Conservation (phyloP, 2,113 vertebrate genomes). For the Callospermophilus lateralis region DNA sequence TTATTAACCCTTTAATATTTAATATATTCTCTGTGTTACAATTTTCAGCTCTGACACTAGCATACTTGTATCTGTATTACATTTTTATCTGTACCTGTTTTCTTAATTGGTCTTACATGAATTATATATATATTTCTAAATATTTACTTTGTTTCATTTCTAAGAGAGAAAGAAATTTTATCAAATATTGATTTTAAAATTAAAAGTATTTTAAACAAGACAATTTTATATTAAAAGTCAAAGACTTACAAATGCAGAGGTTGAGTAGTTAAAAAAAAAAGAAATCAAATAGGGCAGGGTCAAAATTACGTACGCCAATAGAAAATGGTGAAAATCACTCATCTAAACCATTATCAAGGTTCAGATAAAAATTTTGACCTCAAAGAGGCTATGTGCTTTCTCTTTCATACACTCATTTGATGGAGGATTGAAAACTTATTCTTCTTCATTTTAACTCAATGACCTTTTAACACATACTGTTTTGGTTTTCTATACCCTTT, state of each 20-base stretch:
- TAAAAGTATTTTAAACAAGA: background rate
- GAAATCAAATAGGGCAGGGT: background rate
- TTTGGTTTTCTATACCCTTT: background rate
- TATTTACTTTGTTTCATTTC: background rate
- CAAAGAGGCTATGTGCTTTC: background rate
- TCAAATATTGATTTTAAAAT: background rate
- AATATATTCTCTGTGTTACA: background rate
- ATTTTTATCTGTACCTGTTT: background rate
- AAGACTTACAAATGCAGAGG: background rate
- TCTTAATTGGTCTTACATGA: background rate
- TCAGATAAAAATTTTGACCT: background rate
- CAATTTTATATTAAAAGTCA: background rate
- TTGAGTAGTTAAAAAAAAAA: background rate
- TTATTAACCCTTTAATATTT: background rate
- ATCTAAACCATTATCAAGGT: background rate
- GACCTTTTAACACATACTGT: background rate
- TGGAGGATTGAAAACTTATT: background rate
- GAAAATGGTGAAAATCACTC: background rate
- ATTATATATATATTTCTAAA: background rate
- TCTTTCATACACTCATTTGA: background rate
- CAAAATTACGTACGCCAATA: background rate
- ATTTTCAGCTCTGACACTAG: background rate
- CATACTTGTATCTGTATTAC: background rate
- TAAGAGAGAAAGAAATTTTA: background rate
- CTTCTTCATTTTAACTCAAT: background rate